Base-by-base conservation (phyloP, 2,888 invertebrate species). In the Meteorus colon region DNA sequence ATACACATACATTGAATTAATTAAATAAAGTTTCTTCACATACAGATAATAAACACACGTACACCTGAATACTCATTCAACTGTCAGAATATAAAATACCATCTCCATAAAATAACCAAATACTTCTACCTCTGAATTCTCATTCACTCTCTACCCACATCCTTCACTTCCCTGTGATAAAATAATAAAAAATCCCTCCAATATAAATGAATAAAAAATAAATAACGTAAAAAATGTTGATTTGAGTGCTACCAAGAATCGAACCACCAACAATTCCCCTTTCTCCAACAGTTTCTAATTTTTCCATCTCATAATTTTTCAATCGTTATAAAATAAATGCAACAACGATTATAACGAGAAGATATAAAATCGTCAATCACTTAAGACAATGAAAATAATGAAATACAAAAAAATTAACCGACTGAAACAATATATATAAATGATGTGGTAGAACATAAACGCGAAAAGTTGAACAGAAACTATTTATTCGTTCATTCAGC, bases 21-120 rank as follows among this genome's bases (percentile, higher is more conserved):
- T 65, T 24, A 37, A 65, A 37, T 65, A 65, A 37, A 37, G n/a
- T 14, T 14, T 29, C 24, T 62, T 37, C 10, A 37, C n/a, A 37
- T 65, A 65, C 37, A 24, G 8, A 65, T 37, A 14, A 10, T 12
- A 45, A 45, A 45, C 14, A 14, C 14, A 45, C 14, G 1, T 5
- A 34, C 34, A 34, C 14, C 10, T 45, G 24, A 24, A 24, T 24
- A 14, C 14, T 10, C 65, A 24, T 24, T 24, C 24, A 24, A 24
- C 41, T 55, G 59, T 72, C 67, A 45, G 45, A 65, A 48, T 67
- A 76, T 69, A 63, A 48, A 76, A 73, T 60, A 69, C 73, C 73
- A 77, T 74, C 76, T 73, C 73, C 73, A 77, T 77, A 74, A 74
- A 68, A 73, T 67, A 73, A 51, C 19, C 48, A 51, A 71, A 55